A percentile compares a stretch with the other conserved stretches of the same genome.
Conservation (phyloP, 2,113 vertebrate genomes). For the Oncorhynchus keta region DNA sequence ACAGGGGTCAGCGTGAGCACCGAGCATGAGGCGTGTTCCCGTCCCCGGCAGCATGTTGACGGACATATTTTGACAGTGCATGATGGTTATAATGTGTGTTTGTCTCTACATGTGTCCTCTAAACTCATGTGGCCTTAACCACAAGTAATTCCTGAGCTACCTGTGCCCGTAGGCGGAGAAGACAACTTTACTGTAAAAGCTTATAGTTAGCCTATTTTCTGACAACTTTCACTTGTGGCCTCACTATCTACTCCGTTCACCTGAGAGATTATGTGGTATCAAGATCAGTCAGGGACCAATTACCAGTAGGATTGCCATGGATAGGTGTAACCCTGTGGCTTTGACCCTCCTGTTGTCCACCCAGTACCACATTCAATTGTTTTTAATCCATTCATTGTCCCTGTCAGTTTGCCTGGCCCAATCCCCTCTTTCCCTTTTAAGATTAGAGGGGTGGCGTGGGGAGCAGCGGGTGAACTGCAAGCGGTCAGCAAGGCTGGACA, state of each 20-base stretch:
- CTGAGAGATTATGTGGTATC: neutral
- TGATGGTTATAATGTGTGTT: conserved; percentile 54
- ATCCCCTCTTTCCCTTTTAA: conserved; percentile 36
- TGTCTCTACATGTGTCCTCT: conserved; percentile 26
- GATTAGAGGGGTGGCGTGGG: conserved; percentile 40
- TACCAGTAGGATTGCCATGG: neutral
- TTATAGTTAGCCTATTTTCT: neutral
- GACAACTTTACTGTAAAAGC: neutral
- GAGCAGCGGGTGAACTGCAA: conserved; percentile 14
- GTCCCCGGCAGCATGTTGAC: conserved; percentile 28
- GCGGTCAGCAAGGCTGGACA: conserved; percentile 23
- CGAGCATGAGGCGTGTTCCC: conserved; percentile 9
- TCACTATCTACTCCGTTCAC: too few relatives aligned
- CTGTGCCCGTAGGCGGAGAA: conserved; percentile 20
- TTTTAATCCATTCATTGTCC: conserved; percentile 46
- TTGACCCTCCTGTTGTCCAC: neutral
- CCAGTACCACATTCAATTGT: neutral
- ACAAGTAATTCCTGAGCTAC: conserved; percentile 54
- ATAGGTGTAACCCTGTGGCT: neutral
- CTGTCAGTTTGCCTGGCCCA: conserved; percentile 44
- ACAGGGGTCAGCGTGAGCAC: conserved; percentile 27
- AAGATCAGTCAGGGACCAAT: neutral
- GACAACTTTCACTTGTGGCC: too few relatives aligned
- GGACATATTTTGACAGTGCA: conserved; percentile 61
- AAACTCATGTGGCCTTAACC: conserved; percentile 36